Conservation (phyloP, 2,797 vertebrate genomes). For the Pseudochirops corinnae region DNA sequence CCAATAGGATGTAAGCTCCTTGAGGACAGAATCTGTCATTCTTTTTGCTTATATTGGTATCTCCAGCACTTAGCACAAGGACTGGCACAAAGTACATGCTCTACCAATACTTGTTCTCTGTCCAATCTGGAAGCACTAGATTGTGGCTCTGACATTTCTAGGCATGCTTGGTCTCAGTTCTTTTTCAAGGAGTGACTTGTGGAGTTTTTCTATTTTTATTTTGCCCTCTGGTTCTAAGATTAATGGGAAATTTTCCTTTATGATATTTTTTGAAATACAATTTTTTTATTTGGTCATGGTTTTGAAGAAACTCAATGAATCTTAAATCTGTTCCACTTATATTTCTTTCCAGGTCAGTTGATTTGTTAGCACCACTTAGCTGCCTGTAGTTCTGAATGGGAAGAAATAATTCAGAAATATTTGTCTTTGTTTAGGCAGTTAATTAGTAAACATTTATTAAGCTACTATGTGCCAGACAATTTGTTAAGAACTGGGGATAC, state of each 20-base stretch:
- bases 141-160: neutral
- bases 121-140: neutral
- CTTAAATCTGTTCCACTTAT: neutral
- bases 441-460: neutral
- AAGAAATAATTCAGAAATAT: neutral
- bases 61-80: neutral
- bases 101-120: neutral
- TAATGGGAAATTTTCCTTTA: neutral
- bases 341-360: neutral
- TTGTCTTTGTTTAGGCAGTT: neutral
- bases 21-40: neutral
- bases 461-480: neutral
- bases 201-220: neutral
- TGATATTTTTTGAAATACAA: neutral
- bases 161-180: neutral
- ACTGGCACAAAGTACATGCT: neutral
- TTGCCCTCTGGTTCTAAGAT: neutral
- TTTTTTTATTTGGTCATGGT: neutral
- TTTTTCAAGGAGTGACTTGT: neutral
- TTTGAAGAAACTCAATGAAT: neutral
- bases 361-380: neutral
- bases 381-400: neutral
- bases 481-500: neutral
- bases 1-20: neutral
- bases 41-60: neutral